A percentile compares a stretch with the other conserved stretches of the same genome.
Conservation (phyloP, 2,888 invertebrate species). For the Agonum fuliginosum region DNA sequence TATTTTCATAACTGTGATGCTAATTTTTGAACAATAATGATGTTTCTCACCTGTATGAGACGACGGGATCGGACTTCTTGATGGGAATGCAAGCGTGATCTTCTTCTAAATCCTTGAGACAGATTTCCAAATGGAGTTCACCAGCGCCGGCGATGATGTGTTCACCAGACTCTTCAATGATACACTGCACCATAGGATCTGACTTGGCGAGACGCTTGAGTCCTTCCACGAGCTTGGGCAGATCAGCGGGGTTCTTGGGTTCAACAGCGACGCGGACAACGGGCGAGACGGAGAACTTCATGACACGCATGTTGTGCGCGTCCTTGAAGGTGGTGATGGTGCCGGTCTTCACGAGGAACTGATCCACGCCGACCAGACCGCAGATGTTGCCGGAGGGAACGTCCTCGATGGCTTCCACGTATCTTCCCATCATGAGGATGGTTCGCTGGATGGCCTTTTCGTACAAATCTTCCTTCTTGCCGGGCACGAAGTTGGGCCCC, state of each 20-base stretch:
- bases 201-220: slow-evolving; percentile 99
- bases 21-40: no score
- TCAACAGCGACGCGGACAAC: slow-evolving; percentile 99
- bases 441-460: slow-evolving; percentile 99
- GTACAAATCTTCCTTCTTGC: slow-evolving; percentile 99
- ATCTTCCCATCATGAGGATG: slow-evolving; percentile 99
- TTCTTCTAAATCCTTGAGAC: slow-evolving; percentile 98
- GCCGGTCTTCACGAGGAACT: slow-evolving; percentile 99
- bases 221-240: slow-evolving; percentile 99
- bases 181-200: slow-evolving; percentile 99
- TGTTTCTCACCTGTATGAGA: no score
- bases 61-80: slow-evolving; percentile 99
- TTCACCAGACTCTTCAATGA: slow-evolving; percentile 99
- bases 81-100: slow-evolving; percentile 99
- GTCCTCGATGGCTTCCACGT: slow-evolving; percentile 99
- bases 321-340: slow-evolving; percentile 99
- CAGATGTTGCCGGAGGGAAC: slow-evolving; percentile 99
- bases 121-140: slow-evolving; percentile 99
- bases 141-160: slow-evolving; percentile 99
- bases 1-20: no score
- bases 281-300: slow-evolving; percentile 99
- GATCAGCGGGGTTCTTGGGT: slow-evolving; percentile 98
- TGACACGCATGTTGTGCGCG: slow-evolving; percentile 99
- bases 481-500: slow-evolving; percentile 98
- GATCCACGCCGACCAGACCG: slow-evolving; percentile 99